phyloP scores from a whole-genome alignment of 1,140 invertebrate species.

The Pissodes strobi region DNA sequence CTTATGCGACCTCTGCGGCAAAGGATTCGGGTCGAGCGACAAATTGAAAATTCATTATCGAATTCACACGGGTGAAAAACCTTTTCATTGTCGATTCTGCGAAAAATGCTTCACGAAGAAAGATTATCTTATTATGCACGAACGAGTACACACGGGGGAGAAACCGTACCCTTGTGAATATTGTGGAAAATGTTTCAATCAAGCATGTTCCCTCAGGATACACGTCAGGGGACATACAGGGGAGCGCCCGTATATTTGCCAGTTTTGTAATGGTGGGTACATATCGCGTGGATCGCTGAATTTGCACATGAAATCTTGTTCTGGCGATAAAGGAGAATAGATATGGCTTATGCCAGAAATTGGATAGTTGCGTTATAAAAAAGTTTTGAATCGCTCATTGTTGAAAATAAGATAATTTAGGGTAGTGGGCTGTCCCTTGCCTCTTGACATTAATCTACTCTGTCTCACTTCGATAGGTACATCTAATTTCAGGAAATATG shows the following conservation, averaged over 20 bases:
- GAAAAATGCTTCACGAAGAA: conserved; percentile 60
- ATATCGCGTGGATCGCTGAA: conserved; percentile 46
- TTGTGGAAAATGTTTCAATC: conserved; percentile 62
- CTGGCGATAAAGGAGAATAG: too few relatives aligned
- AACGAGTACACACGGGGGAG: conserved; percentile 62
- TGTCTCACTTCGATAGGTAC: too few relatives aligned
- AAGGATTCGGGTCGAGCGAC: conserved; percentile 62
- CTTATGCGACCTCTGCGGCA: conserved; percentile 54
- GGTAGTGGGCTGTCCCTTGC: too few relatives aligned
- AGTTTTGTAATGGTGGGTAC: conserved; percentile 46
- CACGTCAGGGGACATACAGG: conserved; percentile 57
- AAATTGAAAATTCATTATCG: conserved; percentile 66
- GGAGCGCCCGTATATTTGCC: conserved; percentile 50
- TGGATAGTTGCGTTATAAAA: too few relatives aligned
- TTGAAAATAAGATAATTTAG: too few relatives aligned
- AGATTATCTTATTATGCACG: conserved; percentile 63
- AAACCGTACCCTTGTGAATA: conserved; percentile 60
- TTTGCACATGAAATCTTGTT: conserved; percentile 50
- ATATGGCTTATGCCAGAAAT: too few relatives aligned
- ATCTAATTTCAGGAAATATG: too few relatives aligned
- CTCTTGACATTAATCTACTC: too few relatives aligned
- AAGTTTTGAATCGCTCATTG: too few relatives aligned
- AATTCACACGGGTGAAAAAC: conserved; percentile 61
- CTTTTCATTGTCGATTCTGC: conserved; percentile 60
- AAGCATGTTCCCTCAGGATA: conserved; percentile 55